Percentiles rank a stretch among this genome's conserved stretches.
Conservation (phyloP, 1,140 invertebrate genomes). For the Anastrepha ludens region DNA sequence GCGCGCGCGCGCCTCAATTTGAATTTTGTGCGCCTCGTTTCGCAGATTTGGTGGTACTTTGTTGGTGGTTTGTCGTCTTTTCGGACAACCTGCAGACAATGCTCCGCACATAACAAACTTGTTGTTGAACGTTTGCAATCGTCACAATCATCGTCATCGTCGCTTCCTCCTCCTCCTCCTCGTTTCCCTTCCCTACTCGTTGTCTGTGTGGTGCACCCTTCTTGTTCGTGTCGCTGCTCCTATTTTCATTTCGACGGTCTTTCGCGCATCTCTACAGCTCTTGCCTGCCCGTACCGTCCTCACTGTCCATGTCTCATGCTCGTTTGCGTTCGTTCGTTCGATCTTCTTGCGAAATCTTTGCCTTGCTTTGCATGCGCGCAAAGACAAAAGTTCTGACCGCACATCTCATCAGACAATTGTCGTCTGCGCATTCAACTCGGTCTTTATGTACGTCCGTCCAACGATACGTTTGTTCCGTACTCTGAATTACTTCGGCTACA, state of each 20-base stretch:
- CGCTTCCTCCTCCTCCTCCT: background rate
- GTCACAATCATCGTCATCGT: slow-evolving; percentile 24
- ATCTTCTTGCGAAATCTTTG: slow-evolving; percentile 51
- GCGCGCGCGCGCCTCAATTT: background rate
- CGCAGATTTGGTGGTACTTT: slow-evolving; percentile 46
- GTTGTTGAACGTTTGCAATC: slow-evolving; percentile 44
- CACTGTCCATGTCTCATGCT: background rate
- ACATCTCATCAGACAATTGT: slow-evolving; percentile 49
- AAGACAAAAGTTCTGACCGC: slow-evolving; percentile 29
- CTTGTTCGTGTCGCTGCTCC: background rate
- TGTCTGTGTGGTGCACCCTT: background rate
- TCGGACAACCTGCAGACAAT: slow-evolving; percentile 43
- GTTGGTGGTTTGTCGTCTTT: slow-evolving; percentile 20
- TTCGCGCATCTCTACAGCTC: too few relatives aligned
- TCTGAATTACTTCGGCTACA: background rate
- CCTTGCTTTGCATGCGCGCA: slow-evolving; percentile 42
- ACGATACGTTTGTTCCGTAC: background rate
- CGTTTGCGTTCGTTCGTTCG: background rate
- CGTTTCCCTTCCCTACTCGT: background rate
- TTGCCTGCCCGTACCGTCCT: too few relatives aligned
- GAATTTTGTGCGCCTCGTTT: slow-evolving; percentile 49
- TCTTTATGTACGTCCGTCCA: background rate
- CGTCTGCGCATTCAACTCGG: slow-evolving; percentile 5
- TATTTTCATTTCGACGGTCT: background rate
- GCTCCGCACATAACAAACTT: background rate